phyloP scores from a whole-genome alignment of 1,140 invertebrate species.

The Drosophila rhopaloa region DNA sequence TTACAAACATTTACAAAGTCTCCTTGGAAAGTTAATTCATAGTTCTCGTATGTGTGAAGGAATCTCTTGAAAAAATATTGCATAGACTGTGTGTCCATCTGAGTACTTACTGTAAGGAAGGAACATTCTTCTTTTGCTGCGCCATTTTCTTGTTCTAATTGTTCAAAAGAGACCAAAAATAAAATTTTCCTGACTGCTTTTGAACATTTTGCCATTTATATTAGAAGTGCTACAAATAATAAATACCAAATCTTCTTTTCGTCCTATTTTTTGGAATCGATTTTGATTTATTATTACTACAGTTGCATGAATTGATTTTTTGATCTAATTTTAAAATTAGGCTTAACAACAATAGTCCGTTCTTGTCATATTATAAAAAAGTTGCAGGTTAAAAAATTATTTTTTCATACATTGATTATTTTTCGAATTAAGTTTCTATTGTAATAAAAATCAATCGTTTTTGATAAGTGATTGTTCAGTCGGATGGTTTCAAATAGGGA shows the following conservation, averaged over 20 bases:
- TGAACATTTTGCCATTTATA: neutral
- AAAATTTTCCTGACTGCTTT: neutral
- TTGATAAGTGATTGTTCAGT: too few relatives aligned
- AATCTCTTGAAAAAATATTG: constrained; percentile 24
- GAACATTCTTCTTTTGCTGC: constrained; percentile 55
- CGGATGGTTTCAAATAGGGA: too few relatives aligned
- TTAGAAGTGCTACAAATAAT: neutral
- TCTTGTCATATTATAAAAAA: too few relatives aligned
- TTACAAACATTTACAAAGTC: constrained; percentile 68
- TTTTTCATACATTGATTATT: too few relatives aligned
- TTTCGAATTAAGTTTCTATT: too few relatives aligned
- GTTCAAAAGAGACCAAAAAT: constrained; percentile 1
- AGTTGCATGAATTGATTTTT: neutral
- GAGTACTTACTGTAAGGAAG: constrained; percentile 72
- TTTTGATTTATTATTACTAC: constrained; percentile 21
- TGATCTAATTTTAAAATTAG: too few relatives aligned
- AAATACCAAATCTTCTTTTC: neutral
- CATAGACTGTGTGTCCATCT: constrained; percentile 11
- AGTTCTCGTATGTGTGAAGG: constrained; percentile 17
- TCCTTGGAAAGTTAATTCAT: constrained; percentile 31
- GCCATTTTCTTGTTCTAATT: constrained; percentile 3
- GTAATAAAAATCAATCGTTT: too few relatives aligned
- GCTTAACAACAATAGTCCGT: too few relatives aligned
- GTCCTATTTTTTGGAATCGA: constrained; percentile 1
- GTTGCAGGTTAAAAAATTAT: too few relatives aligned